Evolutionary conservation across 2,888 invertebrate genomes (phyloP).

Genomic region (Melinaea marsaeus): DNA sequence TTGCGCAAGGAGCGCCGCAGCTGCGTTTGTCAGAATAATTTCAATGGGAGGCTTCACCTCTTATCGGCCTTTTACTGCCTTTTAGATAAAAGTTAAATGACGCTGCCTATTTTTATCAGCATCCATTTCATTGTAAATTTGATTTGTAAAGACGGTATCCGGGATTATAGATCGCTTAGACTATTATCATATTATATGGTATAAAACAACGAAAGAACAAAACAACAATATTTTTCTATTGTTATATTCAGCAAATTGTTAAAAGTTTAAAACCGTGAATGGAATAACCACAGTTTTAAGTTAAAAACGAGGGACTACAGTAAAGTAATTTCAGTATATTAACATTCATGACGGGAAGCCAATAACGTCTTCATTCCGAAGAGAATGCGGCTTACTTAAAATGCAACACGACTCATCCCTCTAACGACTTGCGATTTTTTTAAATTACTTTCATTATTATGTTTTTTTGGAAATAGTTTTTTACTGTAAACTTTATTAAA

Average conservation of each 20-base stretch:
- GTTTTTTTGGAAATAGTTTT: too few relatives aligned
- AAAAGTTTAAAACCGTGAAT: neutral
- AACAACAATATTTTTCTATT: too few relatives aligned
- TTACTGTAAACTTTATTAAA: neutral
- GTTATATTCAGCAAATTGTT: too few relatives aligned
- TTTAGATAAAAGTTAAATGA: constrained; percentile 24
- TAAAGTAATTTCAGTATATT: constrained; percentile 15
- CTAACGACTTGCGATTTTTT: constrained; percentile 22
- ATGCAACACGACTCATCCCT: constrained; percentile 27
- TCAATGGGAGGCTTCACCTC: constrained; percentile 26
- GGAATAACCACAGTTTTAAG: neutral
- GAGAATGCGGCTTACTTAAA: constrained; percentile 25
- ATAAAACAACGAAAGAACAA: too few relatives aligned
- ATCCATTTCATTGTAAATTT: constrained; percentile 6
- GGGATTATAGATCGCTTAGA: neutral
- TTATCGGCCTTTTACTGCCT: constrained; percentile 25
- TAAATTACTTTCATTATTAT: constrained; percentile 7
- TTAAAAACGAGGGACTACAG: neutral
- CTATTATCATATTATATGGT: too few relatives aligned
- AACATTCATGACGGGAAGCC: constrained; percentile 27
- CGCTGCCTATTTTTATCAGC: constrained; percentile 6
- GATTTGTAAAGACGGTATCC: constrained; percentile 9
- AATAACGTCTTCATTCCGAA: constrained; percentile 27
- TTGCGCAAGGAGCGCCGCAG: constrained; percentile 35
- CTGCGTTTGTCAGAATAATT: constrained; percentile 56